phyloP scores from a whole-genome alignment of 2,888 invertebrate genomes.

The Ochropacha duplaris region DNA sequence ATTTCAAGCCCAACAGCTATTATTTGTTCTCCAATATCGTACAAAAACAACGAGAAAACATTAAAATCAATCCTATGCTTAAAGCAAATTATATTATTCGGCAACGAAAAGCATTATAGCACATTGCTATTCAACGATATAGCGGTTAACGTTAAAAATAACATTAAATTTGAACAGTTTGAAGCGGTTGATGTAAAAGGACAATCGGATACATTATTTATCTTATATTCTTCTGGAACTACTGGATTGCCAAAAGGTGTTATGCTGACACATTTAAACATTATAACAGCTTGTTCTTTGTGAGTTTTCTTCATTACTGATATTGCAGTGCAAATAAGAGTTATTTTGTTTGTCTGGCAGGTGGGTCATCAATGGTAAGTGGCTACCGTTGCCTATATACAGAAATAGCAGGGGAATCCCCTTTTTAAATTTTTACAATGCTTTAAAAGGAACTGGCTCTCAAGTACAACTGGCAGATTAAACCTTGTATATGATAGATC shows the following conservation, averaged over 20 bases:
- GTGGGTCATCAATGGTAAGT: too few species aligned
- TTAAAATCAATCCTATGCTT: constrained; percentile 35
- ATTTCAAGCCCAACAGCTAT: constrained; percentile 61
- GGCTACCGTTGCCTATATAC: too few species aligned
- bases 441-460: too few species aligned
- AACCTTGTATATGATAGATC: too few species aligned
- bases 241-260: constrained; percentile 72
- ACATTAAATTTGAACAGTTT: constrained; percentile 52
- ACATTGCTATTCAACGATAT: constrained; percentile 48
- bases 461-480: too few species aligned
- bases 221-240: constrained; percentile 70
- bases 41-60: constrained; percentile 42
- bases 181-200: constrained; percentile 46
- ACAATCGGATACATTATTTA: constrained; percentile 47
- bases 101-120: constrained; percentile 33
- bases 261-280: constrained; percentile 58
- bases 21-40: constrained; percentile 52
- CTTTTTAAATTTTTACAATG: too few species aligned
- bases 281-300: constrained; percentile 39
- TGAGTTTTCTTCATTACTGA: constrained; percentile 38
- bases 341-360: too few species aligned
- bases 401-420: too few species aligned
- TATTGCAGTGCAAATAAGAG: too few species aligned
- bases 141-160: constrained; percentile 29
- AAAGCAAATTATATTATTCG: constrained; percentile 53